Evolutionary conservation across 1,140 invertebrate species (phyloP), one percentile per base, ranked within the genome.

Genomic region (Apolygus lucorum): DNA sequence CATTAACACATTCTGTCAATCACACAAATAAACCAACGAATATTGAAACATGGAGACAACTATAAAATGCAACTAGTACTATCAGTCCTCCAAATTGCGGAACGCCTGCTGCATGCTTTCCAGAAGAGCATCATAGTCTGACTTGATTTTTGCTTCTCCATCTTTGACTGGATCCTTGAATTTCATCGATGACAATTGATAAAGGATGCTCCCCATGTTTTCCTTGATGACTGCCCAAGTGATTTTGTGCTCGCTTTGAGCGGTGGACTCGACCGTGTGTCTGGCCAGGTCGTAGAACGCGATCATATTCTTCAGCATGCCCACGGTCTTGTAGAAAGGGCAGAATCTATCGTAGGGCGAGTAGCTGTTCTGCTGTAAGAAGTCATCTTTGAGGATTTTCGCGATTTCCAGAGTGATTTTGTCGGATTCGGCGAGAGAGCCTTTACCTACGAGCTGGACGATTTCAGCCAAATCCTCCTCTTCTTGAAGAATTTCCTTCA

Each of bases 391-490:
- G 65, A 99, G 84, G 71, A 99, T 80, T 80, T 96, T 97, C 73
- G 98, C 96, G 54, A 99, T 95, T 84, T 99, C 98, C 29, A 99
- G 84, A 0, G 96, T 99, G 79, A 99, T 98, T 82, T 99, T 99
- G 80, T 99, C 98, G 24, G 93, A 91, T 84, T 99, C 98, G 8
- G 97, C 97, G 26, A 99, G 84, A 1, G 97, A 98, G 27, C 94
- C 95, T 85, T 99, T 99, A 81, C 98, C 98, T 73, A 99, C 98
- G 71, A 99, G 82, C 79, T 99, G 97, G 73, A 99, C 98, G 81
- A 99, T 99, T 90, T 99, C 98, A 17, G 96, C 97, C 73, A 99
- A 82, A 84, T 99, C 98, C 81, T 99, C 98, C 83, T 99, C 98
- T 81, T 99, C 97, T 81, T 99, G 95, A 21, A 99, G 84, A 78